Percentiles rank a stretch among this genome's conserved stretches.
These are phyloP conservation scores for Scelioninae gen. 2 DNA, from an alignment of 2,888 invertebrate species.

Conservation along the genomic window DNA sequence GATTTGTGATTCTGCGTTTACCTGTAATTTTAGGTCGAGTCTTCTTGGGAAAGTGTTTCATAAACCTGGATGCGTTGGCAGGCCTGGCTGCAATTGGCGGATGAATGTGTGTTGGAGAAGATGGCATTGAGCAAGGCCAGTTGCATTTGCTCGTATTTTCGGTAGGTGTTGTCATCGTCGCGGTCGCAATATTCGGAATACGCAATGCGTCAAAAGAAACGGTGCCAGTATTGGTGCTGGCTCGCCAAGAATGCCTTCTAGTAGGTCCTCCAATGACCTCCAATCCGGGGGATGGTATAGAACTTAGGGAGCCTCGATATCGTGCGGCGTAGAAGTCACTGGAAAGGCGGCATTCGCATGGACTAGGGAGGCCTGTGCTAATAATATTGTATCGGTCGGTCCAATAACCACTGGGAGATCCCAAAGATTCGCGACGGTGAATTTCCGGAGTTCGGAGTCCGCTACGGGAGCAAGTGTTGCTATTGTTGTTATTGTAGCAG, in stretches of 20 bases:
- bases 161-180: slow-evolving; percentile 66
- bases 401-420: slow-evolving; percentile 70
- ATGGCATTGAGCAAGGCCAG: slow-evolving; percentile 76
- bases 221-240: slow-evolving; percentile 63
- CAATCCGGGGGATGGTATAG: slow-evolving; percentile 72
- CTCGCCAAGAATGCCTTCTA: slow-evolving; percentile 73
- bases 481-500: slow-evolving; percentile 63
- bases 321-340: slow-evolving; percentile 72
- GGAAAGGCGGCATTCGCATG: slow-evolving; percentile 72
- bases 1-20: no score
- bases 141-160: slow-evolving; percentile 68
- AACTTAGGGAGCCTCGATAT: slow-evolving; percentile 73
- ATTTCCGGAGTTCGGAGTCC: slow-evolving; percentile 72
- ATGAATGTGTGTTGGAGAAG: slow-evolving; percentile 75
- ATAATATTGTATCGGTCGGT: slow-evolving; percentile 67
- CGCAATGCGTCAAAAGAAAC: slow-evolving; percentile 73
- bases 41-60: slow-evolving; percentile 68
- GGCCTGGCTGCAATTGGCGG: slow-evolving; percentile 64
- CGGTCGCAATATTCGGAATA: slow-evolving; percentile 63
- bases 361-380: slow-evolving; percentile 70
- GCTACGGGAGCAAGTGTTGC: slow-evolving; percentile 58
- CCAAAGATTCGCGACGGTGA: slow-evolving; percentile 71
- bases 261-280: slow-evolving; percentile 70
- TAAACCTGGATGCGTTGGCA: slow-evolving; percentile 60
- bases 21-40: slow-evolving; percentile 73